phyloP scores from a whole-genome alignment of 1,140 invertebrate species.

The Halictus rubicundus region DNA sequence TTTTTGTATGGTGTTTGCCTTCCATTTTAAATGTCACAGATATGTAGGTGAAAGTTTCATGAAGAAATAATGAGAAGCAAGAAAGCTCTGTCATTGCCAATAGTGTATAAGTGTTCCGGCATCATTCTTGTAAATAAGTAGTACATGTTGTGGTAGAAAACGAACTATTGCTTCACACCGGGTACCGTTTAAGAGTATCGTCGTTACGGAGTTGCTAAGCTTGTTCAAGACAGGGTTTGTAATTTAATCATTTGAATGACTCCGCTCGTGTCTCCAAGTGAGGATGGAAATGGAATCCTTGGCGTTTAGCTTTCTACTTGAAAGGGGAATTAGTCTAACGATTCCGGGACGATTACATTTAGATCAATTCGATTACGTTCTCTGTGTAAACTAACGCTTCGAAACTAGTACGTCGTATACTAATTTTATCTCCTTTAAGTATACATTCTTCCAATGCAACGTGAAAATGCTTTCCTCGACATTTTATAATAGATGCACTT shows the following conservation, averaged over 20 bases:
- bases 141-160: too few species aligned
- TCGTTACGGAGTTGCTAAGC: conserved; percentile 13
- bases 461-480: too few species aligned
- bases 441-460: too few species aligned
- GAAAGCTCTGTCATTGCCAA: too few species aligned
- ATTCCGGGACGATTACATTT: neutral
- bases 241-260: conserved; percentile 22
- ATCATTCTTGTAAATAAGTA: too few species aligned
- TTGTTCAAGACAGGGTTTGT: conserved; percentile 18
- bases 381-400: neutral
- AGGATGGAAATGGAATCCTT: neutral
- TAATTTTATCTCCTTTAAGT: neutral
- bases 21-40: too few species aligned
- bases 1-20: too few species aligned
- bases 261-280: neutral
- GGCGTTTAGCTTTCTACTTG: neutral
- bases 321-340: neutral
- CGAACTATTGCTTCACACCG: neutral
- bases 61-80: too few species aligned
- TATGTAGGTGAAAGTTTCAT: too few species aligned
- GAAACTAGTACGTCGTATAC: neutral
- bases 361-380: neutral
- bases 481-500: too few species aligned
- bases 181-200: neutral
- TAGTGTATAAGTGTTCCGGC: too few species aligned